Base-by-base conservation (phyloP, 2,113 vertebrate species). In the Etheostoma cragini region DNA sequence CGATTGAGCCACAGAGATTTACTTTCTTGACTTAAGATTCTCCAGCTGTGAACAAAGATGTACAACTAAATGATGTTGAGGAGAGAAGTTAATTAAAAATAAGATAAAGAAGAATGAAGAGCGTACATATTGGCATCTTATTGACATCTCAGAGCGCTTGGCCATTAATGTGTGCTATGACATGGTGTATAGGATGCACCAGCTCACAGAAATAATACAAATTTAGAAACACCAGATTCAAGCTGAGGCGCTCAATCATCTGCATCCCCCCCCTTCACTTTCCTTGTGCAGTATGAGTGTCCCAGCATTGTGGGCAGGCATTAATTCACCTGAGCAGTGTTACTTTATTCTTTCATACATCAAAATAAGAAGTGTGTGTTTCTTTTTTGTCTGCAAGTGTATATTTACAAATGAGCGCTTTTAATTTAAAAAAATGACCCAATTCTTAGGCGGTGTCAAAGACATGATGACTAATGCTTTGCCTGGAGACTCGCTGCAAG, bases 361-460 rank as follows among this genome's bases (percentile, higher is more conserved):
- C 94, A 95, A 93, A 93, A 92, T 94, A 94, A 93, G 85, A 89
- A 73, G 50, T 72, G 80, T 76, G 82, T 89, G 88, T 91, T 79
- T 90, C 87, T 93, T 80, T 89, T 85, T 88, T 74, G 89, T 88
- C 90, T 89, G 72, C 90, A 83, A 93, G 89, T 94, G 87, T 95
- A 92, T 95, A 95, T 95, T 95, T 95, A 95, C 95, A 95, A 95
- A 96, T 94, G 94, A 93, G 88, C 21, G 57, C 84, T 95, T 95
- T 95, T 96, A 96, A 95, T 95, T 94, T 89, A 91, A 94, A 96
- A 94, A 88, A 96, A 96, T 94, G 94, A 92, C 89, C 91, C 95
- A 95, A 95, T 96, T 95, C 91, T 87, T 84, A 75, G 83, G 78
- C 61, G 81, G 92, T 94, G 95, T 95, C 95, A 94, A 95, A 95